phyloP scores from a whole-genome alignment of 2,113 vertebrate genomes.

The Rostratula benghalensis region DNA sequence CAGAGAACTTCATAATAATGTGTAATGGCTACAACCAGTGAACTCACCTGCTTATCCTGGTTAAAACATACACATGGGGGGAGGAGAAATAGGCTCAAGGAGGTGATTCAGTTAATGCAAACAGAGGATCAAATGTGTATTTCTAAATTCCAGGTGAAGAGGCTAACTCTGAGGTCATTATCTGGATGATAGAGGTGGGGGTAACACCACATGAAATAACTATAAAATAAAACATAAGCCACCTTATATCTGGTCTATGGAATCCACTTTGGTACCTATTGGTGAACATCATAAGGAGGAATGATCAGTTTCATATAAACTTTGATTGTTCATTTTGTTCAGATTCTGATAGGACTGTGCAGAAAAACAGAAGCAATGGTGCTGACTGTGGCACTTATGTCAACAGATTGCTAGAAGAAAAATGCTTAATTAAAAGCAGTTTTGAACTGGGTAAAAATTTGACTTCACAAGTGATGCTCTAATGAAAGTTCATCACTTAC shows the following conservation, averaged over 20 bases:
- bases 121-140: background rate
- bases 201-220: background rate
- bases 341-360: background rate
- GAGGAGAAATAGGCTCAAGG: background rate
- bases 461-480: background rate
- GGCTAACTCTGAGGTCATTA: background rate
- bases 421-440: background rate
- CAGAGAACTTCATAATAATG: background rate
- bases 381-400: background rate
- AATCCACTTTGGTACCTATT: background rate
- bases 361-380: background rate
- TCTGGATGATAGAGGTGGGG: background rate
- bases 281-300: background rate
- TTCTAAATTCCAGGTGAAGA: background rate
- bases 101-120: background rate
- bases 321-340: background rate
- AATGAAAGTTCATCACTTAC: background rate
- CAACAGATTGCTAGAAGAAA: background rate
- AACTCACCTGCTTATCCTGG: background rate
- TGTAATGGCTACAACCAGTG: background rate
- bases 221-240: background rate
- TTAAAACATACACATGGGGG: background rate
- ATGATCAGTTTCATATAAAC: background rate
- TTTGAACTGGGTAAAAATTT: background rate
- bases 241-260: background rate